phyloP scores from a whole-genome alignment of 2,113 vertebrate genomes.

The Phainopepla nitens region DNA sequence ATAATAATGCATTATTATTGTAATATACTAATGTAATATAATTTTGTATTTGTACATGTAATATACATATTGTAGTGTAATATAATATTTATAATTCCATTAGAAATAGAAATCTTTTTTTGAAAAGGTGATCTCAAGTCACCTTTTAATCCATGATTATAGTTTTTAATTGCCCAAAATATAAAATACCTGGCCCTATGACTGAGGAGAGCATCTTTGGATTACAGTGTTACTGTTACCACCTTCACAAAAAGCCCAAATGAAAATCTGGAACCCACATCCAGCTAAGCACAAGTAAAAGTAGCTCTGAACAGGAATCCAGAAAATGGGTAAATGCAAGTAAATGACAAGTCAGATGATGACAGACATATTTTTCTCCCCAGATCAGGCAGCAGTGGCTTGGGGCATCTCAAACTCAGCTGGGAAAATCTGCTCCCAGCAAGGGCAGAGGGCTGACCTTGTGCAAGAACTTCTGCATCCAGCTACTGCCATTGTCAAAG shows the following conservation, averaged over 20 bases:
- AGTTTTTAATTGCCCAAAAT: background rate
- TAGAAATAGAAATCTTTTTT: too few species aligned
- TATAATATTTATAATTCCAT: too few species aligned
- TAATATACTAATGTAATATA: too few species aligned
- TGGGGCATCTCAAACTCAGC: background rate
- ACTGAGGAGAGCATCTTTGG: background rate
- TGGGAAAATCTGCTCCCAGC: background rate
- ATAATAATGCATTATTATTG: too few species aligned
- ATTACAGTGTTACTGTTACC: background rate
- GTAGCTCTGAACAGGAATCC: background rate
- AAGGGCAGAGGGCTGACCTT: background rate
- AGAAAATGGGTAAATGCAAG: background rate
- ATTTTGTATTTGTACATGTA: too few species aligned
- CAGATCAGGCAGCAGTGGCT: background rate
- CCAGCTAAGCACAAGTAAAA: background rate
- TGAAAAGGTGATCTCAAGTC: background rate
- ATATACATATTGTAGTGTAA: too few species aligned
- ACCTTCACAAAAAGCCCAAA: background rate
- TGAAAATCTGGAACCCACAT: background rate
- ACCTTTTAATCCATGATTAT: background rate
- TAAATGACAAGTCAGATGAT: background rate
- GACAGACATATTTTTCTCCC: background rate
- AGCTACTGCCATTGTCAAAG: rapidly evolving
- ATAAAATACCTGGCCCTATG: background rate
- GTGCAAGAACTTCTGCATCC: background rate